phyloP scores from a whole-genome alignment of 2,888 invertebrate species.

The Steromphala cineraria region DNA sequence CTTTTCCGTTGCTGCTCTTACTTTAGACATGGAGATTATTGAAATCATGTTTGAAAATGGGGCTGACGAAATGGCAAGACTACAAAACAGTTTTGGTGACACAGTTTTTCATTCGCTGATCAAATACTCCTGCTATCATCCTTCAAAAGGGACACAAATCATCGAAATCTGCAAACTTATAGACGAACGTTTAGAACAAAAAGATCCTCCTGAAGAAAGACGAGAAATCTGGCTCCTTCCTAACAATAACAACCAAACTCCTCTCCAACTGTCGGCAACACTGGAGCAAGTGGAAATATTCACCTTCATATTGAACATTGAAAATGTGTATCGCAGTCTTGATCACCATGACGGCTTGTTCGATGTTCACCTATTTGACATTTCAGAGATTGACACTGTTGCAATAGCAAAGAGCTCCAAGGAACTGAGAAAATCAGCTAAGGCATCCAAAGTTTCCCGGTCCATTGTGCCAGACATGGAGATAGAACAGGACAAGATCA shows the following conservation, averaged over 20 bases:
- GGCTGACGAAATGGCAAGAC: constrained; percentile 23
- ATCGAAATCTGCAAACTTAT: background rate
- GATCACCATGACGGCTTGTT: constrained; percentile 60
- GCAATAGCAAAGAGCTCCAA: constrained; percentile 34
- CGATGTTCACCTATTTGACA: constrained; percentile 56
- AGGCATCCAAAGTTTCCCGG: background rate
- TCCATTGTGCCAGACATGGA: background rate
- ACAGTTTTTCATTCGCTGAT: constrained; percentile 50
- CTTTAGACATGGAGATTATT: constrained; percentile 45
- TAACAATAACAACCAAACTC: constrained; percentile 49
- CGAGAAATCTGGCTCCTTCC: constrained; percentile 49
- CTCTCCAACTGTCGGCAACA: constrained; percentile 53
- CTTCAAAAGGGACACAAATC: constrained; percentile 36
- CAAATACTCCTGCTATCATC: constrained; percentile 45
- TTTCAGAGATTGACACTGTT: constrained; percentile 60
- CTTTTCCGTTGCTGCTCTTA: constrained; percentile 54
- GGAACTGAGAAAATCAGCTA: background rate
- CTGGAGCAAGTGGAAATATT: constrained; percentile 48
- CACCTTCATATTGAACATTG: constrained; percentile 50
- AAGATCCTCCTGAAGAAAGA: background rate
- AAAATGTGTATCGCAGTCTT: constrained; percentile 51
- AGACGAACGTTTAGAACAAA: background rate
- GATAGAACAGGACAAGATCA: background rate
- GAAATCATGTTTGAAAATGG: constrained; percentile 38
- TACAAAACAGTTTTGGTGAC: constrained; percentile 46